Percentiles rank a stretch among this genome's conserved stretches.
Evolutionary conservation across 1,140 invertebrate genomes (phyloP).

Genomic region (Coenobita brevimanus): DNA sequence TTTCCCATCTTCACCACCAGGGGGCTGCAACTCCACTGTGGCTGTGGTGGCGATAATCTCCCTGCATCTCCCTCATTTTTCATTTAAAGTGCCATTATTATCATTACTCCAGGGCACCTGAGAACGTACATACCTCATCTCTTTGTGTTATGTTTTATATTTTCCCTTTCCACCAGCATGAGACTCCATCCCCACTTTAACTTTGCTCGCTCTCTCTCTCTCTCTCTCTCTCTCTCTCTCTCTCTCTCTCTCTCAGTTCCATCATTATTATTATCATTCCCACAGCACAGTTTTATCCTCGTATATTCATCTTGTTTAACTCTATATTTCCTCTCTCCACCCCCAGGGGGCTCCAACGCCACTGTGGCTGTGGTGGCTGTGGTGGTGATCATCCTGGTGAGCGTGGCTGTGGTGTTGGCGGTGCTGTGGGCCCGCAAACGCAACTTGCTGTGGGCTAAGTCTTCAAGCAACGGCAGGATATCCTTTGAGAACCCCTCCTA

Average conservation of each 20-base stretch:
- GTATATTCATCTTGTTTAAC: too few relatives aligned
- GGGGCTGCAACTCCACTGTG: too few relatives aligned
- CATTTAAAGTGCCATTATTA: too few relatives aligned
- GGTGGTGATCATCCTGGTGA: slow-evolving; percentile 74
- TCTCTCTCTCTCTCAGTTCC: not conserved
- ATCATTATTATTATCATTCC: too few relatives aligned
- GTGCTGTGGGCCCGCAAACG: slow-evolving; percentile 80
- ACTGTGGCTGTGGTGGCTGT: slow-evolving; percentile 66
- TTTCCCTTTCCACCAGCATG: too few relatives aligned
- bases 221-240: not conserved
- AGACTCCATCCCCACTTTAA: not conserved
- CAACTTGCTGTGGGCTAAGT: slow-evolving; percentile 75
- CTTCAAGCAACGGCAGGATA: slow-evolving; percentile 79
- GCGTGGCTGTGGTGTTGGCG: slow-evolving; percentile 80
- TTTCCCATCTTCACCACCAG: too few relatives aligned
- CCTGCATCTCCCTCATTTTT: too few relatives aligned
- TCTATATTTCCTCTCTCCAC: slow-evolving; percentile 71
- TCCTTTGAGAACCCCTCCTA: slow-evolving; percentile 91
- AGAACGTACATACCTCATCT: too few relatives aligned
- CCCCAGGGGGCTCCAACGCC: slow-evolving; percentile 71
- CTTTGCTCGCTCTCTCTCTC: not conserved
- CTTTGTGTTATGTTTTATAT: too few relatives aligned
- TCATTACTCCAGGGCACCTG: too few relatives aligned
- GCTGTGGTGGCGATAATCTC: too few relatives aligned
- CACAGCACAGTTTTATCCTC: too few relatives aligned